Evolutionary conservation across 2,888 invertebrate genomes (phyloP).

Genomic region (Lutraria lutraria): DNA sequence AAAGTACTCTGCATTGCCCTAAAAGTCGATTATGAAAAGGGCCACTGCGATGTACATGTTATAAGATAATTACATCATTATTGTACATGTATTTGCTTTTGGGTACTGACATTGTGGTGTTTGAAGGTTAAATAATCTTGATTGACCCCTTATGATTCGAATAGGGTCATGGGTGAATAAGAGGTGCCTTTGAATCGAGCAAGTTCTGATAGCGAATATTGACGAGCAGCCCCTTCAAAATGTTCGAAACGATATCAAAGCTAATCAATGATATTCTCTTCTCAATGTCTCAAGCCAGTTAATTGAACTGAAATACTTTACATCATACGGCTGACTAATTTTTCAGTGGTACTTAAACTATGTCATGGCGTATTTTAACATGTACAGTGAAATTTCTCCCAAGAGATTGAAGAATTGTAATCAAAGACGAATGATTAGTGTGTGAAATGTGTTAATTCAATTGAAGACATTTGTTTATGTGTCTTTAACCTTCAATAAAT

Average conservation of each 20-base stretch:
- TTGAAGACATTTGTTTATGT: slow-evolving; percentile 21
- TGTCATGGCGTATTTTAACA: not conserved
- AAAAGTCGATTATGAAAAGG: too few species aligned
- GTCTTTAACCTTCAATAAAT: slow-evolving; percentile 10
- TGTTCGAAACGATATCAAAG: not conserved
- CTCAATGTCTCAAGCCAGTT: not conserved
- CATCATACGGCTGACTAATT: not conserved
- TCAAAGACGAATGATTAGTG: slow-evolving; percentile 17
- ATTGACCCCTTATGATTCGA: too few species aligned
- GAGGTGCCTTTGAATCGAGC: too few species aligned
- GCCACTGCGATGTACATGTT: too few species aligned
- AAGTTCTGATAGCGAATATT: too few species aligned
- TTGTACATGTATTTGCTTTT: too few species aligned
- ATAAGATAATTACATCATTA: too few species aligned
- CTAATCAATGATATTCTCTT: not conserved
- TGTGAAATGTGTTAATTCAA: not conserved
- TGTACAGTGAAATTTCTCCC: not conserved
- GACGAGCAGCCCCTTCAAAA: not conserved
- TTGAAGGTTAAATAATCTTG: too few species aligned
- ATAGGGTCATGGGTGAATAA: too few species aligned
- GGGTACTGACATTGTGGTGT: too few species aligned
- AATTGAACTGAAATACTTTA: not conserved
- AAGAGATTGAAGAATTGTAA: not conserved
- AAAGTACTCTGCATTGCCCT: too few species aligned
- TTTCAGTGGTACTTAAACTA: not conserved